Base-by-base conservation (phyloP, 1,140 invertebrate genomes). In the Pemphigus obesinymphae region DNA sequence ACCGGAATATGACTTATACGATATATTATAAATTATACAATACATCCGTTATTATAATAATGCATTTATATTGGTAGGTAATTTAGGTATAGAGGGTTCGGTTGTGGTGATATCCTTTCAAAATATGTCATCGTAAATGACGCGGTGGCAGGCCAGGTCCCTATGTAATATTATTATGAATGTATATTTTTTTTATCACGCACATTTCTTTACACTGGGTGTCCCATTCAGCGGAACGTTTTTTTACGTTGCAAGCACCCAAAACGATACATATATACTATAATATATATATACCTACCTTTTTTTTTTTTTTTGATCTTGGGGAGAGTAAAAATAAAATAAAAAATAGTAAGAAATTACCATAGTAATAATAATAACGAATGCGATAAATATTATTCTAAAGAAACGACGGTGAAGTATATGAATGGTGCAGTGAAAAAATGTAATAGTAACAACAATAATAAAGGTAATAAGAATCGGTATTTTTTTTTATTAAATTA, bases 261-360 rank as follows among this genome's bases (percentile, higher is more conserved):
- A 58, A 26, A 58, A 58, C 53, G 58, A 61, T 61, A 40, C 37
- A 10, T 40, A 40, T 40, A 61, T 68, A 40, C 2, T 55, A 55
- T 23, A n/a, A n/a, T 58, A 61, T 23, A 29, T 34, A 61, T 3
- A 11, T 55, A 26, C 3, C 31, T 61, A 29, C n/a, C n/a, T n/a
- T n/a, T n/a, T n/a, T n/a, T n/a, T n/a, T 61, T 61, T 4, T 50
- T 17, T 50, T 50, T 4, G 29, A 20, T 40, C 11, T 34, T 11
- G 37, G 66, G 40, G 40, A 45, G 37, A 17, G 23, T 26, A 15
- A 50, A 50, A 20, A n/a, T 63, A 29, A 63, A 26, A 58, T 23
- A 66, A 66, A 66, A 34, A 66, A 40, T 10, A 40, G n/a, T 70
- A 45, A 45, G 68, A 70, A 70, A 45, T 70, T 70, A 70, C 68